phyloP scores from a whole-genome alignment of 2,113 vertebrate species.

The Pteropus alecto region DNA sequence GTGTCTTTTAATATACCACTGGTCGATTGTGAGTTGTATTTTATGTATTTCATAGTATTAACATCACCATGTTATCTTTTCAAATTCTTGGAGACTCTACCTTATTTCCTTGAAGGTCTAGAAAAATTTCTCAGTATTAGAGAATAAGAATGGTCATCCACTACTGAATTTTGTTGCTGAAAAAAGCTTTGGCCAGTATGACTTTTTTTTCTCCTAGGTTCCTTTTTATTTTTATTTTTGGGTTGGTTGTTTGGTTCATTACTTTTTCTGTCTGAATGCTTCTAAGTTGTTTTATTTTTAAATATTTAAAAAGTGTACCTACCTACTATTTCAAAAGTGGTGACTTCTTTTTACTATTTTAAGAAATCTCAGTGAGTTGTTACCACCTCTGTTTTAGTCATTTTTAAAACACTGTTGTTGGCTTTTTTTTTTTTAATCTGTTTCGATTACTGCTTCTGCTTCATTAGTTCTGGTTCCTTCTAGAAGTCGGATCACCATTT shows the following conservation, averaged over 20 bases:
- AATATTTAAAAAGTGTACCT: neutral
- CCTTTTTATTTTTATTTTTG: neutral
- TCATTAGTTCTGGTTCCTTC: neutral
- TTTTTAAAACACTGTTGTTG: neutral
- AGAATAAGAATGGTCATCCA: neutral
- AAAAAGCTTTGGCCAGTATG: neutral
- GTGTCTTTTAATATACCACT: neutral
- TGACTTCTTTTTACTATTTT: neutral
- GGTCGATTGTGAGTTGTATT: neutral
- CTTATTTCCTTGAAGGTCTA: neutral
- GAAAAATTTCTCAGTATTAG: neutral
- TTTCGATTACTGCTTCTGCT: neutral
- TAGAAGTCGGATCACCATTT: neutral
- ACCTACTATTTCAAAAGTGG: neutral
- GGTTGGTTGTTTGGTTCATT: neutral
- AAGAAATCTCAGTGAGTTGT: neutral
- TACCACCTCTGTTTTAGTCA: neutral
- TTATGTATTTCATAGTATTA: neutral
- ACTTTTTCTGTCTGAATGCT: neutral
- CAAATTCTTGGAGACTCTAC: neutral
- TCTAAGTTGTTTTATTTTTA: neutral
- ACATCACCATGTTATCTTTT: neutral
- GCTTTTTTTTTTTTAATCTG: too few relatives aligned
- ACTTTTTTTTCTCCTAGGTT: neutral
- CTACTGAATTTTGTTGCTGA: neutral